Percentiles rank a stretch among this genome's conserved stretches.
Conservation (phyloP, 2,797 vertebrate genomes). For the Propithecus perrieri region DNA sequence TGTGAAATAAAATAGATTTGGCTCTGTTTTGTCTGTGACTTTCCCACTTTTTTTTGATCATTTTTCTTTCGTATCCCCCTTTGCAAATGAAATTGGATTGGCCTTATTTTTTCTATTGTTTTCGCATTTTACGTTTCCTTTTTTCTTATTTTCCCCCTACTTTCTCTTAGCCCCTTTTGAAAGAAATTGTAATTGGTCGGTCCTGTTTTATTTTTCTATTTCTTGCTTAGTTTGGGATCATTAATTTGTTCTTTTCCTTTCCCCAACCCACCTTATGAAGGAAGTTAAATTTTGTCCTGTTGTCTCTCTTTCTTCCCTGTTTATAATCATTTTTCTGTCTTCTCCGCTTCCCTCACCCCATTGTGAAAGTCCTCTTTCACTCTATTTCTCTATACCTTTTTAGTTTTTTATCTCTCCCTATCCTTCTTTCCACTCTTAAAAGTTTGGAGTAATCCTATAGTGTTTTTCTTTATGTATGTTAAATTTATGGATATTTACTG, state of each 20-base stretch:
- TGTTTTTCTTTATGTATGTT: neutral
- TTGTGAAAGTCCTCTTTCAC: neutral
- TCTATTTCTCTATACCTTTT: neutral
- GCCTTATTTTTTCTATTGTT: neutral
- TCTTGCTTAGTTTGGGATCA: neutral
- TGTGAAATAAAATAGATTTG: neutral
- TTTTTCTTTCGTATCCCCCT: neutral
- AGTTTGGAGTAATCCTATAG: neutral
- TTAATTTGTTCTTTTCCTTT: too few species aligned
- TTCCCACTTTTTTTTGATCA: neutral
- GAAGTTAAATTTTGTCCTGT: neutral
- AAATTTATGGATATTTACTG: neutral
- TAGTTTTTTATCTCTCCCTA: neutral
- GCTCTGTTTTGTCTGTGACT: neutral
- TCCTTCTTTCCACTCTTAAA: neutral
- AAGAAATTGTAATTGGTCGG: neutral
- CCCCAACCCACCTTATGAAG: too few species aligned
- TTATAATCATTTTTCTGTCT: neutral
- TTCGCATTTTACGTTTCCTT: neutral
- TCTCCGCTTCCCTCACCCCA: neutral
- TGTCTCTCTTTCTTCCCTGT: neutral
- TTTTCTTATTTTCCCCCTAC: neutral
- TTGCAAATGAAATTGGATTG: neutral
- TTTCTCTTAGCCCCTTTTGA: neutral
- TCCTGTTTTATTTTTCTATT: neutral